Evolutionary conservation across 2,797 vertebrate species (phyloP), one percentile per base, ranked within the genome.

Genomic region (Sphaeramia orbicularis): DNA sequence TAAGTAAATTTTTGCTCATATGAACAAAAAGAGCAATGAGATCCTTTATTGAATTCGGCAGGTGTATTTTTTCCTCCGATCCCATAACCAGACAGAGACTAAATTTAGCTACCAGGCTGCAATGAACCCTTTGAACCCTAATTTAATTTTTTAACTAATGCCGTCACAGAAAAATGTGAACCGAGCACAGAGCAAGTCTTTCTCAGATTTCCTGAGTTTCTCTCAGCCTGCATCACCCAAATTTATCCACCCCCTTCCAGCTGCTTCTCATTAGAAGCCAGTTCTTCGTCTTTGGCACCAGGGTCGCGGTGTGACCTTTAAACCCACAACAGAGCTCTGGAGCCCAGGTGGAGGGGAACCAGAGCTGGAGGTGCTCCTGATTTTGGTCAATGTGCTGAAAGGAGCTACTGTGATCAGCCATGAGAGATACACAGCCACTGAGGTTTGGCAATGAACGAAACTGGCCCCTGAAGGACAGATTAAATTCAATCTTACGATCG

Each of bases 181-280:
- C 48, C 13, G 21, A 44, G 67, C 18, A 64, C 1, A 63, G 57
- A 18, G 24, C 27, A 7, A 8, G 43, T 27, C 54, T 53, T 68
- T 65, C 27, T 50, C 35, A 61, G 35, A 40, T 66, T 59, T 54
- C 27, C 16, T 7, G 47, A 1, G 21, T 76, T 83, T 78, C 35
- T 27, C 52, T 55, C 13, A 15, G 27, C 37, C 10, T 36, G 4
- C 35, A 38, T 38, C 44, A 37, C 24, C 68, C n/a, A 43, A 60
- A 24, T 55, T 30, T 44, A 19, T 47, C 51, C 32, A 38, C 52
- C 61, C 42, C 45, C 54, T 27, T 27, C 59, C 53, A 91, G 81
- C 88, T 93, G 91, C 56, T 79, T 86, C 74, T 84, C 55, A 89
- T 93, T 89, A 92, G 10, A 12, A 66, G 63, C 75, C 74, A 80